Evolutionary conservation across 2,797 vertebrate genomes (phyloP).

Genomic region (Borostomias antarcticus): DNA sequence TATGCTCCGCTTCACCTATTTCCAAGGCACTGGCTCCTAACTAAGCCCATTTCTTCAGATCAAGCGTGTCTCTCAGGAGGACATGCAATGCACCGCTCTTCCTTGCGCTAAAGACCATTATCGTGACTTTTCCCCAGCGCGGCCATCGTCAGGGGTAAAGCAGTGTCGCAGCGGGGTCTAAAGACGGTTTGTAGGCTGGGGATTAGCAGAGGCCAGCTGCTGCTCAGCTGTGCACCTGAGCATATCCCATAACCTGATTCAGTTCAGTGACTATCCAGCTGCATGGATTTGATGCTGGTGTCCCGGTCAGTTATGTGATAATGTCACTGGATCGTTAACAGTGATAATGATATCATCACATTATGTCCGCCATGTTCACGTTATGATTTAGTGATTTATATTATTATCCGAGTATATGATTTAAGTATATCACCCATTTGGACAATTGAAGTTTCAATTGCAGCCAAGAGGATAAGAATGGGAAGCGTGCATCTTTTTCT

Average conservation of each 20-base stretch:
- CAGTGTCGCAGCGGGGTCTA: slow-evolving; percentile 44
- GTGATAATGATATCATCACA: not conserved
- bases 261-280: slow-evolving; percentile 44
- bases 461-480: not conserved
- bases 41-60: not conserved
- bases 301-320: slow-evolving; percentile 4
- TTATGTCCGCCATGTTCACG: not conserved
- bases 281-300: slow-evolving; percentile 23
- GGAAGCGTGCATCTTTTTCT: not conserved
- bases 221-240: slow-evolving; percentile 55
- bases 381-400: not conserved
- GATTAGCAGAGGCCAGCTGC: slow-evolving; percentile 70
- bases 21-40: slow-evolving; percentile 16
- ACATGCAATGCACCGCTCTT: slow-evolving; percentile 3
- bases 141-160: slow-evolving; percentile 32
- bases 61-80: not conserved
- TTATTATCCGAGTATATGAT: too few relatives aligned
- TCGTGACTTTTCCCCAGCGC: not conserved
- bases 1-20: slow-evolving; percentile 26
- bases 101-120: too few relatives aligned
- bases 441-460: not conserved
- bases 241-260: slow-evolving; percentile 51
- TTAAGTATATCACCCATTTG: not conserved
- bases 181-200: slow-evolving; percentile 73
- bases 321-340: slow-evolving; percentile 7